Evolutionary conservation across 2,888 invertebrate species (phyloP).

Genomic region (Odontomyia ornata): DNA sequence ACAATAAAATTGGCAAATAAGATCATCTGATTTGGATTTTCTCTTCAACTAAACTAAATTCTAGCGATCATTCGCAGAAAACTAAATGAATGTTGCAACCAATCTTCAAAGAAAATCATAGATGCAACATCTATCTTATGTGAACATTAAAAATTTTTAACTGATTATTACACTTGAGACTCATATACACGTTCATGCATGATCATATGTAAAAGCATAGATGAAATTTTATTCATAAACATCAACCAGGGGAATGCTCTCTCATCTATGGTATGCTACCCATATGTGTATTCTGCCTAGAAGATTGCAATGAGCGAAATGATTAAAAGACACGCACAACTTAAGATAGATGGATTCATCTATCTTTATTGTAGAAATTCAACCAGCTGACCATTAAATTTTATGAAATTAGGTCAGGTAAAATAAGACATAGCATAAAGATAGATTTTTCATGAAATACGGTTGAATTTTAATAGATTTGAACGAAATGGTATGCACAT

Average conservation of each 20-base stretch:
- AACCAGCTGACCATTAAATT: conserved; percentile 16
- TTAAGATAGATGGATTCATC: background rate
- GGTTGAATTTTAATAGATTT: no score
- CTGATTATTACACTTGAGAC: background rate
- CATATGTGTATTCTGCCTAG: background rate
- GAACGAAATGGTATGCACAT: no score
- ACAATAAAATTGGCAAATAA: background rate
- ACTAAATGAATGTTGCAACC: background rate
- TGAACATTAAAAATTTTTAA: conserved; percentile 7
- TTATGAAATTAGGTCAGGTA: conserved; percentile 16
- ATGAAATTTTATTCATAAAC: background rate
- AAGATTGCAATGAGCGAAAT: background rate
- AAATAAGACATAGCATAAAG: background rate
- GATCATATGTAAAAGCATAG: background rate
- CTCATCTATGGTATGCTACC: no score
- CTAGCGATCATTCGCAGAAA: background rate
- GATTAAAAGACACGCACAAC: background rate
- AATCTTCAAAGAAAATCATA: background rate
- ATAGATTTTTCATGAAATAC: no score
- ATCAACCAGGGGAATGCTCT: background rate
- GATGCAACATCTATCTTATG: background rate
- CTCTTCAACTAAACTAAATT: no score
- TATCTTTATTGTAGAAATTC: conserved; percentile 8
- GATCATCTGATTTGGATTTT: background rate
- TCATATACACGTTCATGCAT: background rate